phyloP scores from a whole-genome alignment of 2,113 vertebrate species.

The Platysternon megacephalum region DNA sequence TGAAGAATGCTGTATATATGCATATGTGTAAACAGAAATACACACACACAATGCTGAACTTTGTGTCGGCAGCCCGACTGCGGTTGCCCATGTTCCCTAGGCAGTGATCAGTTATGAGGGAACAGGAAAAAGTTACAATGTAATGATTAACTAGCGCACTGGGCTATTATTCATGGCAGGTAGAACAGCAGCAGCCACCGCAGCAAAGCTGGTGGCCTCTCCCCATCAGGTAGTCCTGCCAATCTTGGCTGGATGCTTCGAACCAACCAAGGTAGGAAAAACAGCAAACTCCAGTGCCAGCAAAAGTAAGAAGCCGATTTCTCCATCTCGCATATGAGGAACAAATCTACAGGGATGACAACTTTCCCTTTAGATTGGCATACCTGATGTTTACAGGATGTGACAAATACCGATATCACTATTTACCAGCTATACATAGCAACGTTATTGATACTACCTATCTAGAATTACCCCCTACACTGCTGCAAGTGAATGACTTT shows the following conservation, averaged over 20 bases:
- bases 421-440: conserved; percentile 46
- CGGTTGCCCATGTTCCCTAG: conserved; percentile 30
- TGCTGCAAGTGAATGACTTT: conserved; percentile 33
- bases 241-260: conserved; percentile 40
- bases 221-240: conserved; percentile 39
- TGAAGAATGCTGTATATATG: not conserved
- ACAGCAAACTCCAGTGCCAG: conserved; percentile 21
- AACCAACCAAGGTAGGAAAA: conserved; percentile 36
- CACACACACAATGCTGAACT: conserved; percentile 15
- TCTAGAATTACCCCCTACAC: conserved; percentile 16
- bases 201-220: conserved; percentile 7
- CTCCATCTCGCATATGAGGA: not conserved
- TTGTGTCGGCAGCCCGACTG: conserved; percentile 36
- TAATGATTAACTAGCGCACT: conserved; percentile 73
- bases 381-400: conserved; percentile 34
- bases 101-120: conserved; percentile 56
- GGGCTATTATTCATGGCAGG: conserved; percentile 64
- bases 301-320: conserved; percentile 7
- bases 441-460: conserved; percentile 36
- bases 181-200: conserved; percentile 44
- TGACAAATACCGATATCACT: conserved; percentile 23
- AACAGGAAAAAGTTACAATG: conserved; percentile 44
- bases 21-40: conserved; percentile 43
- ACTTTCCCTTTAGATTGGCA: conserved; percentile 4
- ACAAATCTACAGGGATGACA: not conserved